Conservation (phyloP, 2,113 vertebrate genomes). For the Pygoscelis adeliae region DNA sequence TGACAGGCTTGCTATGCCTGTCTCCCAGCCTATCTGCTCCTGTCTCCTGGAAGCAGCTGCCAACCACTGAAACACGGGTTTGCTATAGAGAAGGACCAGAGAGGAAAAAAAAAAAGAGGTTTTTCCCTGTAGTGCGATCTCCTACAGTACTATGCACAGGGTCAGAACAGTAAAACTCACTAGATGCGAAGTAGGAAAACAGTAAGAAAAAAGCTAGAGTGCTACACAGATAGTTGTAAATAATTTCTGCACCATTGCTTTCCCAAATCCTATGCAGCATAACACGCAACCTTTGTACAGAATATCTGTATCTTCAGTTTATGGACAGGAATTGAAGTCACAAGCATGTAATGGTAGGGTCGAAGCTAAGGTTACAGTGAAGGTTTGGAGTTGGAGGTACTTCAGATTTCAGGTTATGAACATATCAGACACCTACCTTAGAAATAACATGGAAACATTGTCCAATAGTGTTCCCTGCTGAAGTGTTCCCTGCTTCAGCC, state of each 20-base stretch:
- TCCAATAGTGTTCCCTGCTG: not conserved
- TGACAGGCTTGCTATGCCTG: not conserved
- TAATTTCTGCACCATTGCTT: not conserved
- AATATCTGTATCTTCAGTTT: not conserved
- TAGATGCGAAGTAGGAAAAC: not conserved
- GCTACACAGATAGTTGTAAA: not conserved
- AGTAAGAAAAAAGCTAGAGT: not conserved
- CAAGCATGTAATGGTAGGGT: not conserved
- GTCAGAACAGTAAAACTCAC: not conserved
- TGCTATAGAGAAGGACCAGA: not conserved
- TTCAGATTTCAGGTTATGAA: not conserved
- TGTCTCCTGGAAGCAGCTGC: not conserved
- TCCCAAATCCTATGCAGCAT: not conserved
- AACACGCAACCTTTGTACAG: not conserved
- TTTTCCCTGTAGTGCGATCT: not conserved
- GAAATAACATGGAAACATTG: not conserved
- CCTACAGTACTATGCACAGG: not conserved
- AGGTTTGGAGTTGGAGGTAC: not conserved
- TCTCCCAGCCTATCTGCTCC: not conserved
- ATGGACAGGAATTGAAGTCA: not conserved
- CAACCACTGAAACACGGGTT: not conserved
- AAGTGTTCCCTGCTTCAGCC: not conserved
- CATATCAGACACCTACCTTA: not conserved
- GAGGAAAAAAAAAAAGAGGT: rapidly evolving
- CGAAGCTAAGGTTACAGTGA: not conserved